Conservation (phyloP, 2,888 invertebrate species). For the Aphidius colemani region DNA sequence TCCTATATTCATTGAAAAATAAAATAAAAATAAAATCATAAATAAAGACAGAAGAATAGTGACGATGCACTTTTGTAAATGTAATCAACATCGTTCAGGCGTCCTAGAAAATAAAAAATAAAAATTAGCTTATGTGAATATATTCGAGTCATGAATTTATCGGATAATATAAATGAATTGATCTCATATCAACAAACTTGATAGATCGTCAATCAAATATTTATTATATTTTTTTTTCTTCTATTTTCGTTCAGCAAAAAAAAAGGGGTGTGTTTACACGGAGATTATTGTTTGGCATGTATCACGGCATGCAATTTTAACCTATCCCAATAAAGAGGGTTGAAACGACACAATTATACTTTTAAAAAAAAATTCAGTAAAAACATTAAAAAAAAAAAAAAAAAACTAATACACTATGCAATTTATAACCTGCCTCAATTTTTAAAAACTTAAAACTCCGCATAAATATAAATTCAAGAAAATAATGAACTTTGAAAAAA, state of each 20-base stretch:
- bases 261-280: too few relatives aligned
- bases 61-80: conserved; percentile 35
- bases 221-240: background rate
- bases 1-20: too few relatives aligned
- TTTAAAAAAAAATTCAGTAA: background rate
- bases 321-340: background rate
- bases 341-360: background rate
- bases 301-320: too few relatives aligned
- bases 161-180: conserved; percentile 26
- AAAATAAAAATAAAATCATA: too few relatives aligned
- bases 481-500: too few relatives aligned
- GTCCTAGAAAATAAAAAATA: conserved; percentile 23
- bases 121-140: conserved; percentile 17
- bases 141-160: conserved; percentile 25
- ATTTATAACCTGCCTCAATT: conserved; percentile 6
- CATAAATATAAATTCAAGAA: too few relatives aligned
- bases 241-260: too few relatives aligned
- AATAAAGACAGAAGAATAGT: conserved; percentile 21
- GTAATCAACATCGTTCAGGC: conserved; percentile 33
- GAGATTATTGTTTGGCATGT: too few relatives aligned
- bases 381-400: background rate
- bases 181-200: conserved; percentile 17
- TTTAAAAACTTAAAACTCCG: too few relatives aligned
- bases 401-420: background rate
- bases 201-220: conserved; percentile 18